Evolutionary conservation across 2,797 vertebrate species (phyloP).

Genomic region (Pelochelys cantorii): DNA sequence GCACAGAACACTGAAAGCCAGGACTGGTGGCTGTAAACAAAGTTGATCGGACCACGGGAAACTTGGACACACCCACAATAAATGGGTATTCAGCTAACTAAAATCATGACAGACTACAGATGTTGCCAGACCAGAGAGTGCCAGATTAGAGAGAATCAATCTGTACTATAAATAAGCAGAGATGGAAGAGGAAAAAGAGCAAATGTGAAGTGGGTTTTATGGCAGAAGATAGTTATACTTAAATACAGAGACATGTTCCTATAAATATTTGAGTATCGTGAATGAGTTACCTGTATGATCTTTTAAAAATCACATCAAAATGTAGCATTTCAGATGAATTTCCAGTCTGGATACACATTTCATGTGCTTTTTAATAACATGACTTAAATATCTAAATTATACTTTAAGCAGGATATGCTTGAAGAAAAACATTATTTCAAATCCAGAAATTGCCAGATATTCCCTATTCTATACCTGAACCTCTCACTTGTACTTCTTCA

Average conservation of each 20-base stretch:
- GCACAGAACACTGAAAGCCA: too few relatives aligned
- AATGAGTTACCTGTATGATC: not conserved
- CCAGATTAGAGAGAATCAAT: too few relatives aligned
- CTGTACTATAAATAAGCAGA: not conserved
- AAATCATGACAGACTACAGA: too few relatives aligned
- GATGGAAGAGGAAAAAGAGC: not conserved
- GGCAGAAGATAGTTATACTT: not conserved
- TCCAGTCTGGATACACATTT: not conserved
- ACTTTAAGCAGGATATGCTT: not conserved
- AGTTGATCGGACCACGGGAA: too few relatives aligned
- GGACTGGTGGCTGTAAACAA: too few relatives aligned
- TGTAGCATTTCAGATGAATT: not conserved
- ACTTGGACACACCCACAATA: too few relatives aligned
- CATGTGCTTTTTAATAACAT: not conserved
- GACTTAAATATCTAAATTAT: not conserved
- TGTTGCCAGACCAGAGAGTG: too few relatives aligned
- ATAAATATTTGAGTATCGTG: not conserved
- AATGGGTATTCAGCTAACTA: too few relatives aligned
- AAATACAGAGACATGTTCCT: not conserved
- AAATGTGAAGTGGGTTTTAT: not conserved
- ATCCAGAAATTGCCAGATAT: not conserved
- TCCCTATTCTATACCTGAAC: not conserved
- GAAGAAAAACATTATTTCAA: not conserved
- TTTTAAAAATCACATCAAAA: not conserved
- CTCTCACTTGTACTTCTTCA: not conserved